Percentiles rank a stretch among this genome's conserved stretches.
Evolutionary conservation across 2,113 vertebrate genomes (phyloP).

Genomic region (Labrus mixtus): DNA sequence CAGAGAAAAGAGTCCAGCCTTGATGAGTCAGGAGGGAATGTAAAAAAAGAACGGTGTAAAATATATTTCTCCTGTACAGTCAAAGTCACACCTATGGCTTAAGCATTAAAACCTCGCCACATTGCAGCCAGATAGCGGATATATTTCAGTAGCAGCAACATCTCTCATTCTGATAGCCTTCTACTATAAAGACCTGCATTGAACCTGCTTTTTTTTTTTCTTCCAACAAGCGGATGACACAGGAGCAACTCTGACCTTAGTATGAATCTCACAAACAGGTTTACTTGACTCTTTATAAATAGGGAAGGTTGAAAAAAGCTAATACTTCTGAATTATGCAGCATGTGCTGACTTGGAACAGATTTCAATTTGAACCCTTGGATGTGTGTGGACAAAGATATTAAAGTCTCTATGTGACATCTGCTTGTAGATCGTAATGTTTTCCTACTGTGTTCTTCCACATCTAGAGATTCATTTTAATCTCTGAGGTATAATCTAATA

Average conservation of each 20-base stretch:
- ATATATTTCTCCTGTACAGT: background rate
- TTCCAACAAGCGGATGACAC: background rate
- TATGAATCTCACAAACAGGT: background rate
- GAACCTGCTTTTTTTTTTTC: background rate
- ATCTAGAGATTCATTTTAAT: too few relatives aligned
- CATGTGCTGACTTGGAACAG: too few relatives aligned
- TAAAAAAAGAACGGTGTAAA: background rate
- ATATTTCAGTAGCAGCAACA: constrained; percentile 1
- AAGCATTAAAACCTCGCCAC: background rate
- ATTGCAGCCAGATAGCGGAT: background rate
- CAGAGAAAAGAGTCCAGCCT: background rate
- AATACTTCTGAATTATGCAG: too few relatives aligned
- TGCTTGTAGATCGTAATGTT: too few relatives aligned
- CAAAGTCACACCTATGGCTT: constrained; percentile 12
- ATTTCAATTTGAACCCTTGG: too few relatives aligned
- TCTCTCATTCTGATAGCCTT: background rate
- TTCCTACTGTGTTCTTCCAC: too few relatives aligned
- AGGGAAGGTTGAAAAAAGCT: too few relatives aligned
- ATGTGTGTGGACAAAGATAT: too few relatives aligned
- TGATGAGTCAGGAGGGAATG: background rate
- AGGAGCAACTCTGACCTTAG: background rate
- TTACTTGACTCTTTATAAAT: background rate
- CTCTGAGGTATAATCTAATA: too few relatives aligned
- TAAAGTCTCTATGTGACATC: too few relatives aligned
- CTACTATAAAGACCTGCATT: background rate